Base-by-base conservation (phyloP, 2,113 vertebrate genomes). In the Andinoacara biseriatus region DNA sequence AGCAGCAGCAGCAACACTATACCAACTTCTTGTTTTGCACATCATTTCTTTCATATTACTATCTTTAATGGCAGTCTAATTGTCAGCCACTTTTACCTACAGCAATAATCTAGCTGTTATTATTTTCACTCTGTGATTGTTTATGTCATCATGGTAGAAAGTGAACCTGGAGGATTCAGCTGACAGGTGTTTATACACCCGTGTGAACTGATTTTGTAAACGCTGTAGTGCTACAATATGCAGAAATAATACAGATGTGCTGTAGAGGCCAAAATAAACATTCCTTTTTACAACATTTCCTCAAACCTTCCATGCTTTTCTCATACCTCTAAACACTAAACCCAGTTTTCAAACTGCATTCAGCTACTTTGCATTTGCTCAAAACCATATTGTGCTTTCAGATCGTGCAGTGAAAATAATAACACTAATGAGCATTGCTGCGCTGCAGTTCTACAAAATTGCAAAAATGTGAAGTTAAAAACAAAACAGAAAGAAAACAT, bases 1-100 rank as follows among this genome's bases (percentile, higher is more conserved):
- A 40, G 59, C 60, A 62, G 59, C 60, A 62, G 24, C 9, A 31
- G 88, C 35, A 92, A 91, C 80, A 43, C 62, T 56, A 93, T 14
- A 77, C 59, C 60, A 49, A 31, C 43, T 69, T 31, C 58, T 54
- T 26, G 5, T 77, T 93, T 86, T 76, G 40, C 77, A 61, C 78
- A 65, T 29, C 54, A 14, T 24, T 78, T 80, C 86, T 87, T 85
- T 46, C 26, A 38, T 14, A n/a, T 91, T 61, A 67, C 81, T 26
- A 10, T 38, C 59, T 83, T 77, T 52, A 85, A 69, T 81, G 81
- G 57, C 26, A 3, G 6, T 14, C 14, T 80, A 62, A 74, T 86
- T 90, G 76, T 83, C 58, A 29, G 49, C 1, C 83, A 89, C 86
- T 84, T 86, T 60, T 82, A 31, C 6, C 65, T 31, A 52, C 18